Evolutionary conservation across 2,113 vertebrate species (phyloP).

Genomic region (Pelvicachromis taeniatus): DNA sequence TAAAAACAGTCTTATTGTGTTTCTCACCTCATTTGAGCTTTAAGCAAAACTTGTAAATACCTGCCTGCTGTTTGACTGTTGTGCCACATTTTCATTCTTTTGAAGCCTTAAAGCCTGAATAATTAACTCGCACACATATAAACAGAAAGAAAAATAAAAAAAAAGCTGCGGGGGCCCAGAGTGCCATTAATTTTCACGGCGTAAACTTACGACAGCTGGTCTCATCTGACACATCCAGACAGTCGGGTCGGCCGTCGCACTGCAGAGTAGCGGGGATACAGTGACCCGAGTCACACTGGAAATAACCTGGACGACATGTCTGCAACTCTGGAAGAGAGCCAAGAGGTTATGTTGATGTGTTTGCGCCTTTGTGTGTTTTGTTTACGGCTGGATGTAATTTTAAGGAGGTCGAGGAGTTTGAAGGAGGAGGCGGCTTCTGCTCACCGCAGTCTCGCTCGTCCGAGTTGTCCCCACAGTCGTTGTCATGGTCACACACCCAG

Average conservation of each 20-base stretch:
- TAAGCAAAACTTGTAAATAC: not conserved
- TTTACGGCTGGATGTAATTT: not conserved
- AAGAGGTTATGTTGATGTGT: not conserved
- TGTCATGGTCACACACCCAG: conserved; percentile 69
- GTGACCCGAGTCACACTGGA: conserved; percentile 71
- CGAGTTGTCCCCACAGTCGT: conserved; percentile 71
- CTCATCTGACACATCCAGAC: conserved; percentile 69
- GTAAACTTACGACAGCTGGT: conserved; percentile 67
- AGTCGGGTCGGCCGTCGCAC: conserved; percentile 65
- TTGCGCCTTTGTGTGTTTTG: not conserved
- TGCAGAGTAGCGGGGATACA: conserved; percentile 58
- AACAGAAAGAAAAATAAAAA: not conserved
- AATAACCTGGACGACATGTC: conserved; percentile 60
- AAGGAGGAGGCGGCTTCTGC: not conserved
- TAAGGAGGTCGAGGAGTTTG: not conserved
- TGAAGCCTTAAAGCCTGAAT: not conserved
- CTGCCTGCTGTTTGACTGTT: not conserved
- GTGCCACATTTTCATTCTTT: not conserved
- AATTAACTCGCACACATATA: not conserved
- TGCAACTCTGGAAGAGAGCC: conserved; percentile 53
- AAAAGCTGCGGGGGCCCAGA: not conserved
- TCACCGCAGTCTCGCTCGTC: conserved; percentile 72
- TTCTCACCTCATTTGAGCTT: not conserved
- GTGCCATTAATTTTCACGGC: not conserved
- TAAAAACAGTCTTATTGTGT: not conserved